Conservation (phyloP, 1,140 invertebrate species). For the Centruroides vittatus region DNA sequence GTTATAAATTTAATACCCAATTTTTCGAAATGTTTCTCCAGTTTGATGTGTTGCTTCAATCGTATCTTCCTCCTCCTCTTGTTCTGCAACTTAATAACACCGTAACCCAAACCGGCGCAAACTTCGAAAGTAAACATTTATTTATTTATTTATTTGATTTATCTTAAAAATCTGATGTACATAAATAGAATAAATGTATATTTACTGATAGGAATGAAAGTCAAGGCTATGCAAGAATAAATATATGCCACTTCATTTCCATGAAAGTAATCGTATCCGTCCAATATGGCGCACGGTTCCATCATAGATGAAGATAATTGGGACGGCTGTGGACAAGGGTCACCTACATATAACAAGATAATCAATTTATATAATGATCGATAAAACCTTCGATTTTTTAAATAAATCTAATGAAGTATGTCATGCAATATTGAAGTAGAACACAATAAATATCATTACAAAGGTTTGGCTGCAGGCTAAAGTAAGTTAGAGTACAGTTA, state of each 20-base stretch:
- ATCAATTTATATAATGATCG: too few relatives aligned
- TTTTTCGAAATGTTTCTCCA: constrained; percentile 65
- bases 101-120: constrained; percentile 72
- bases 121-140: constrained; percentile 18
- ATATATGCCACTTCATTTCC: constrained; percentile 95
- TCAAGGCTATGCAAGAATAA: constrained; percentile 77
- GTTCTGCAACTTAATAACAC: constrained; percentile 82
- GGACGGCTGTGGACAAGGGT: constrained; percentile 82
- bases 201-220: constrained; percentile 75
- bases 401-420: too few relatives aligned
- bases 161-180: too few relatives aligned
- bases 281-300: constrained; percentile 73
- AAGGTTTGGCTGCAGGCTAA: too few relatives aligned
- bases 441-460: too few relatives aligned
- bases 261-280: constrained; percentile 86
- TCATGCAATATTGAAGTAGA: too few relatives aligned
- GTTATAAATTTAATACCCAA: constrained; percentile 39
- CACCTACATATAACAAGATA: constrained; percentile 28
- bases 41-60: constrained; percentile 56
- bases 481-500: too few relatives aligned
- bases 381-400: too few relatives aligned
- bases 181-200: not conserved
- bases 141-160: not conserved
- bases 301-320: constrained; percentile 72
- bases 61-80: constrained; percentile 57